phyloP scores from a whole-genome alignment of 1,140 invertebrate species.

The Rhysida immarginata region DNA sequence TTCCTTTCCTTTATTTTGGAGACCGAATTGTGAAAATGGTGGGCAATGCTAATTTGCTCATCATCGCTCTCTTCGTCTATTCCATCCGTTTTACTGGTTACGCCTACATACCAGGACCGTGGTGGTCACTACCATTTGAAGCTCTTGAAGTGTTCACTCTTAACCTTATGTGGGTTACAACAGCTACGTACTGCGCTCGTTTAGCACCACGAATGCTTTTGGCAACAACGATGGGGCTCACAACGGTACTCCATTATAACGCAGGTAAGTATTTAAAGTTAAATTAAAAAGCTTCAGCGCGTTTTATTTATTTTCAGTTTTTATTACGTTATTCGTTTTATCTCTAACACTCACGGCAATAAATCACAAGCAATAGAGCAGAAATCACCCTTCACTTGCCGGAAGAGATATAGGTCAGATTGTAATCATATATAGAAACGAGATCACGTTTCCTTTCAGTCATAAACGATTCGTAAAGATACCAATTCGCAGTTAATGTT shows the following conservation, averaged over 20 bases:
- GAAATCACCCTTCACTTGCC: too few species aligned
- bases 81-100: constrained; percentile 56
- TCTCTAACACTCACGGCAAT: too few species aligned
- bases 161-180: constrained; percentile 65
- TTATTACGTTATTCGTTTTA: too few species aligned
- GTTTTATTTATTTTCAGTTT: too few species aligned
- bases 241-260: constrained; percentile 64
- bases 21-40: constrained; percentile 61
- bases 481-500: too few species aligned
- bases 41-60: constrained; percentile 64
- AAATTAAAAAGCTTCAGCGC: too few species aligned
- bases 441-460: too few species aligned
- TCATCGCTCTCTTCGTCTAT: constrained; percentile 64
- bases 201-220: constrained; percentile 61
- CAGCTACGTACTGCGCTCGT: constrained; percentile 61
- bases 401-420: too few species aligned
- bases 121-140: constrained; percentile 52
- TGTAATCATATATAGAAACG: too few species aligned
- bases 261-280: constrained; percentile 54
- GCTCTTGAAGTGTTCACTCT: constrained; percentile 62
- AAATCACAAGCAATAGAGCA: too few species aligned
- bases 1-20: constrained; percentile 62
- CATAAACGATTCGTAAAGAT: too few species aligned
- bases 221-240: constrained; percentile 60
- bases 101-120: constrained; percentile 45